A percentile compares a stretch with the other conserved stretches of the same genome.
phyloP scores from a whole-genome alignment of 2,888 invertebrate species.

The Limnephilus auricula region DNA sequence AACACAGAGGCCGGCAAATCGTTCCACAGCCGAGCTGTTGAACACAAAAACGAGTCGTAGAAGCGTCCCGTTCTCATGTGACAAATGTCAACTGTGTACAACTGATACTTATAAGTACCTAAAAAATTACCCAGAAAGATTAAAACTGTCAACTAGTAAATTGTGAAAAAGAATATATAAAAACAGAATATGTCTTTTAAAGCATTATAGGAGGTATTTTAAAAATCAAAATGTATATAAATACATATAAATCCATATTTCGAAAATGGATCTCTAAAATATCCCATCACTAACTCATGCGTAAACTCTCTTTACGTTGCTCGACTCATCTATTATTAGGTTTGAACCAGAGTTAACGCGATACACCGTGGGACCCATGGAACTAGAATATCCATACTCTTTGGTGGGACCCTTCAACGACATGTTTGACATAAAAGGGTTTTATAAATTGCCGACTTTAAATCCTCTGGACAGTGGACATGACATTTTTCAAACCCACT shows the following conservation, averaged over 20 bases:
- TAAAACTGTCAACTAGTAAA: too few relatives aligned
- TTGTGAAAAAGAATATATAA: too few relatives aligned
- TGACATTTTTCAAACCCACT: background rate
- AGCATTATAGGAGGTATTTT: too few relatives aligned
- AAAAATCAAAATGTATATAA: background rate
- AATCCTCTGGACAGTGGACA: background rate
- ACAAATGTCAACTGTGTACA: too few relatives aligned
- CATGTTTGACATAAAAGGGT: background rate
- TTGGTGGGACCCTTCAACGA: background rate
- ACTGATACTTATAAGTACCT: too few relatives aligned
- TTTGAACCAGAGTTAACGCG: background rate
- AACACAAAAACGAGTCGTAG: too few relatives aligned
- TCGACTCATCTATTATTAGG: background rate
- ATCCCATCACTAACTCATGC: background rate
- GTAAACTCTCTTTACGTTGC: background rate
- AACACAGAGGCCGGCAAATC: too few relatives aligned
- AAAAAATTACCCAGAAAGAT: too few relatives aligned
- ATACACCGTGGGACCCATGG: background rate
- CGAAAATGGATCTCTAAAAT: background rate
- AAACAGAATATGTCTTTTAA: too few relatives aligned
- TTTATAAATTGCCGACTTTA: background rate
- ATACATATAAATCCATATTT: background rate
- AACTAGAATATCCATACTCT: too few relatives aligned
- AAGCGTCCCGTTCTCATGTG: too few relatives aligned
- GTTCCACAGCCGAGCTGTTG: too few relatives aligned